Conservation (phyloP, 1,140 invertebrate species). For the Cydia fagiglandana region DNA sequence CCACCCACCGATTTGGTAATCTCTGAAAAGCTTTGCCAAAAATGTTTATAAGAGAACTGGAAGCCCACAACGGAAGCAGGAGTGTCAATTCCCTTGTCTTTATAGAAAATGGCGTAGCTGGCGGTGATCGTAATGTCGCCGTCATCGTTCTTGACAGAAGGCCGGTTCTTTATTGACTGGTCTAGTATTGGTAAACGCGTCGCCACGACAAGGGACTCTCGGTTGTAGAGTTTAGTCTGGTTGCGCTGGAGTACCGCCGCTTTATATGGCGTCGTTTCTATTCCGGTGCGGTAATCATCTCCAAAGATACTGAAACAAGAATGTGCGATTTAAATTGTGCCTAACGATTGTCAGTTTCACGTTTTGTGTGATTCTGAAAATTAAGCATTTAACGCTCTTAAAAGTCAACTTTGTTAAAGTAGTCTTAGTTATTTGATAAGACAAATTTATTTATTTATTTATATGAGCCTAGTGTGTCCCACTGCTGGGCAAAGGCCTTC, state of each 20-base stretch:
- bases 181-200: conserved; percentile 86
- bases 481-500: too few species aligned
- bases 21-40: conserved; percentile 84
- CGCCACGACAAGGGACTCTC: conserved; percentile 87
- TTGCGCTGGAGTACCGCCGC: conserved; percentile 91
- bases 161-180: conserved; percentile 57
- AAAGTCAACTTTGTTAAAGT: neutral
- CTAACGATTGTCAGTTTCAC: too few species aligned
- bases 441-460: too few species aligned
- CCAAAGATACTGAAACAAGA: conserved; percentile 84
- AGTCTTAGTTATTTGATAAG: conserved; percentile 11
- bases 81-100: conserved; percentile 87
- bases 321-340: neutral
- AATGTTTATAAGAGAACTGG: conserved; percentile 85
- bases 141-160: conserved; percentile 61
- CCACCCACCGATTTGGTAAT: conserved; percentile 80
- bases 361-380: too few species aligned
- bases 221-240: conserved; percentile 79
- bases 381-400: too few species aligned
- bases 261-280: conserved; percentile 96
- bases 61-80: conserved; percentile 94
- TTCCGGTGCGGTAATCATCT: conserved; percentile 87
- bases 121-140: conserved; percentile 85
- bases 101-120: conserved; percentile 91
- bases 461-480: too few species aligned